Evolutionary conservation across 2,113 vertebrate genomes (phyloP).

Genomic region (Bujurquina vittata): DNA sequence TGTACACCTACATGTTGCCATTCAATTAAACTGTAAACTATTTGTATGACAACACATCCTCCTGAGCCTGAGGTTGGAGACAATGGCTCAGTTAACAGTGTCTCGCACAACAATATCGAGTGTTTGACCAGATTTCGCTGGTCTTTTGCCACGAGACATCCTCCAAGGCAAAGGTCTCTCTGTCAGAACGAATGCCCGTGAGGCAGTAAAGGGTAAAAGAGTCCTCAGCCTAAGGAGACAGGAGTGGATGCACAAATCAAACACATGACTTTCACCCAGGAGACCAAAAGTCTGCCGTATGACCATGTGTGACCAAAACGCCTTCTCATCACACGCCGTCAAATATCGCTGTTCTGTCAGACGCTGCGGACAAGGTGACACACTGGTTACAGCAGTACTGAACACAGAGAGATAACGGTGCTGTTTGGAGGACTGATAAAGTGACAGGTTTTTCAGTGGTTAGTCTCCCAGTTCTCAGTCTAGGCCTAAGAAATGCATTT

Average conservation of each 20-base stretch:
- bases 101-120: background rate
- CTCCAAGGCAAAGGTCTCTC: background rate
- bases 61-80: background rate
- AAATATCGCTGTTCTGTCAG: background rate
- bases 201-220: background rate
- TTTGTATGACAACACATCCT: background rate
- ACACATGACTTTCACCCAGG: background rate
- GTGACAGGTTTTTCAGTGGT: background rate
- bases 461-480: background rate
- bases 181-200: background rate
- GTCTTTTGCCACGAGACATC: background rate
- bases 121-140: background rate
- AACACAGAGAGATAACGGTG: too few species aligned
- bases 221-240: too few species aligned
- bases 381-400: background rate
- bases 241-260: too few species aligned
- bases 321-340: background rate
- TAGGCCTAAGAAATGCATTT: too few species aligned
- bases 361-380: background rate
- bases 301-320: background rate
- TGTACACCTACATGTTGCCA: background rate
- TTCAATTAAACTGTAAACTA: background rate
- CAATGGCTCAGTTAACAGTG: background rate
- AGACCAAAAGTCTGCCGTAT: background rate
- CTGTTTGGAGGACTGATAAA: background rate